A percentile compares a stretch with the other conserved stretches of the same genome.
Conservation (phyloP, 2,888 invertebrate genomes). For the Drosophila picticornis region DNA sequence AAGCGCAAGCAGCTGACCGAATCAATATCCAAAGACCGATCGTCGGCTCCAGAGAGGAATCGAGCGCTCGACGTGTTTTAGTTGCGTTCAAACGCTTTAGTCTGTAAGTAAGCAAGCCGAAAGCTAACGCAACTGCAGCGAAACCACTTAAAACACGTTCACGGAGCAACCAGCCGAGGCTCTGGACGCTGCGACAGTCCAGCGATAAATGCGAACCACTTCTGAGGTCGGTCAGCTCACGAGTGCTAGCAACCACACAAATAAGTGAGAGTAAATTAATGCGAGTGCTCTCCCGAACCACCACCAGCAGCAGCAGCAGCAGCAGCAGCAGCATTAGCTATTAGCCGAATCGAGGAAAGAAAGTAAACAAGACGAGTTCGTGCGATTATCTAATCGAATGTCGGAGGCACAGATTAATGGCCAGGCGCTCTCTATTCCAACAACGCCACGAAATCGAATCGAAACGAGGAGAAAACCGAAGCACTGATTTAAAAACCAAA, state of each 20-base stretch:
- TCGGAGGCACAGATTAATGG: constrained; percentile 63
- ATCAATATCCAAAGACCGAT: constrained; percentile 23
- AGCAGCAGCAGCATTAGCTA: background rate
- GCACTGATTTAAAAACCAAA: constrained; percentile 46
- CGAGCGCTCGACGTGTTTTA: constrained; percentile 69
- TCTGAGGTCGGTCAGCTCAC: constrained; percentile 40
- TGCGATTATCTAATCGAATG: constrained; percentile 65
- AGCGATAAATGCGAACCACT: constrained; percentile 65
- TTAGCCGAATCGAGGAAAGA: constrained; percentile 58
- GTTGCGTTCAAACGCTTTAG: constrained; percentile 81
- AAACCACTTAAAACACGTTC: constrained; percentile 5
- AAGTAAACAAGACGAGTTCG: constrained; percentile 60
- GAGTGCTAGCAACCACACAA: constrained; percentile 9
- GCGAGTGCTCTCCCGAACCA: constrained; percentile 18
- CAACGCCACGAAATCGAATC: constrained; percentile 58
- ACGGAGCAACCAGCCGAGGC: constrained; percentile 52
- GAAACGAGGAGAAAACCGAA: constrained; percentile 71
- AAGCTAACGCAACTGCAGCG: constrained; percentile 57
- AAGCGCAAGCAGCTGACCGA: constrained; percentile 49
- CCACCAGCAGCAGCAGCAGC: background rate
- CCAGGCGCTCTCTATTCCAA: constrained; percentile 49
- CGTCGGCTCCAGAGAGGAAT: constrained; percentile 64
- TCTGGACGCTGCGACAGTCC: constrained; percentile 54
- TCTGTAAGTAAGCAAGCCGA: constrained; percentile 73
- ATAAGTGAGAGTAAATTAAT: constrained; percentile 56